Conservation (phyloP, 2,113 vertebrate genomes). For the Jaculus jaculus region DNA sequence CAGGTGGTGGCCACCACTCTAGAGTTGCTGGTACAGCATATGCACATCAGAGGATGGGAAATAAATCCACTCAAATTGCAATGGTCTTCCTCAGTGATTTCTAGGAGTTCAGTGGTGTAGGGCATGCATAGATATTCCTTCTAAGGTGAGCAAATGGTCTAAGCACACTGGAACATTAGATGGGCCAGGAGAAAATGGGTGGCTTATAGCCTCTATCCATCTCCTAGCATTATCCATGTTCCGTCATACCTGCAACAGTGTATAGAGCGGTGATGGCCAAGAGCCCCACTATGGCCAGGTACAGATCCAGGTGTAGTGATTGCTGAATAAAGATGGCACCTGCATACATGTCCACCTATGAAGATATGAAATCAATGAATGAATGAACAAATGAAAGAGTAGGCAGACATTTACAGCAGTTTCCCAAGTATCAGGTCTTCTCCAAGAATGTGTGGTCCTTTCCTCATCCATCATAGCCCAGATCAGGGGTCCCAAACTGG, state of each 20-base stretch:
- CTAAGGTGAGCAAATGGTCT: neutral
- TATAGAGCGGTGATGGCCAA: constrained; percentile 92
- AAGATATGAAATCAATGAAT: neutral
- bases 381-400: neutral
- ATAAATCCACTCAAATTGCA: no score
- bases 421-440: neutral
- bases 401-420: neutral
- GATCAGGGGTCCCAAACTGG: neutral
- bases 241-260: constrained; percentile 90
- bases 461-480: neutral
- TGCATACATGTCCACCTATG: constrained; percentile 97
- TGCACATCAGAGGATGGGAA: no score
- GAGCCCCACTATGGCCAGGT: constrained; percentile 89
- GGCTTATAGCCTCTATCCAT: fast-evolving
- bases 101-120: no score
- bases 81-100: no score
- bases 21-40: no score
- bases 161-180: neutral
- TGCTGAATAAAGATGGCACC: constrained; percentile 98
- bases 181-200: neutral
- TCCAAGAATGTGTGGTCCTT: neutral
- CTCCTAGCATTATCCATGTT: no score
- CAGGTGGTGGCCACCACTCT: no score
- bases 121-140: no score
- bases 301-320: constrained; percentile 94